Conservation (phyloP, 2,113 vertebrate species). For the Microtus richardsoni region DNA sequence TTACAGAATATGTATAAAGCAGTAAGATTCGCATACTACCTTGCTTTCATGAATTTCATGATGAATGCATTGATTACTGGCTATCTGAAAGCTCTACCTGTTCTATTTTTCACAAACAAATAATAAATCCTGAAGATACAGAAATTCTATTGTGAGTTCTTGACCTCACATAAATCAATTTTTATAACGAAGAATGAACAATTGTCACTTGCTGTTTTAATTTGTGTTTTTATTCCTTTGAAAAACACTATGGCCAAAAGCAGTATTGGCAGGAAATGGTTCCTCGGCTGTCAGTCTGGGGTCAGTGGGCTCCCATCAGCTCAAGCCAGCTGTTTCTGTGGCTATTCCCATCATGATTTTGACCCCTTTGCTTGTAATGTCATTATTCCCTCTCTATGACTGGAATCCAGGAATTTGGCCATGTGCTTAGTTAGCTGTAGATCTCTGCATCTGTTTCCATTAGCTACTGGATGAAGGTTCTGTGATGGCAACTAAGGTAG, state of each 20-base stretch:
- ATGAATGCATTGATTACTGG: constrained; percentile 96
- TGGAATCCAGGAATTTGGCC: too few relatives aligned
- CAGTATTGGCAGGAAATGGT: neutral
- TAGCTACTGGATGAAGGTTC: too few relatives aligned
- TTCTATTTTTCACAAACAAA: constrained; percentile 93
- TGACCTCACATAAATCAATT: constrained; percentile 63
- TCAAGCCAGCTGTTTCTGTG: too few relatives aligned
- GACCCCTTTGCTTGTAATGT: too few relatives aligned
- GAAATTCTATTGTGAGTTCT: constrained; percentile 88
- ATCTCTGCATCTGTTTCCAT: too few relatives aligned
- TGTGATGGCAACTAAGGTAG: too few relatives aligned
- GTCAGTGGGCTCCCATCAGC: too few relatives aligned
- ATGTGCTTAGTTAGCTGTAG: too few relatives aligned
- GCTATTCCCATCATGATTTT: too few relatives aligned
- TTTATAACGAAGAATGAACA: constrained; percentile 76
- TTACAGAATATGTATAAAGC: constrained; percentile 93
- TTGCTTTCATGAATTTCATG: constrained; percentile 94
- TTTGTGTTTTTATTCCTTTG: neutral
- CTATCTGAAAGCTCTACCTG: constrained; percentile 94
- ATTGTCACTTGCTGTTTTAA: constrained; percentile 66
- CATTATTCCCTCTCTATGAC: too few relatives aligned
- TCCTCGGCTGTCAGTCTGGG: too few relatives aligned
- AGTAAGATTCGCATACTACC: constrained; percentile 94
- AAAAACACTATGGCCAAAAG: neutral
- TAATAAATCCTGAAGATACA: constrained; percentile 89